phyloP scores from a whole-genome alignment of 2,888 invertebrate species.

The Crioceris asparagi region DNA sequence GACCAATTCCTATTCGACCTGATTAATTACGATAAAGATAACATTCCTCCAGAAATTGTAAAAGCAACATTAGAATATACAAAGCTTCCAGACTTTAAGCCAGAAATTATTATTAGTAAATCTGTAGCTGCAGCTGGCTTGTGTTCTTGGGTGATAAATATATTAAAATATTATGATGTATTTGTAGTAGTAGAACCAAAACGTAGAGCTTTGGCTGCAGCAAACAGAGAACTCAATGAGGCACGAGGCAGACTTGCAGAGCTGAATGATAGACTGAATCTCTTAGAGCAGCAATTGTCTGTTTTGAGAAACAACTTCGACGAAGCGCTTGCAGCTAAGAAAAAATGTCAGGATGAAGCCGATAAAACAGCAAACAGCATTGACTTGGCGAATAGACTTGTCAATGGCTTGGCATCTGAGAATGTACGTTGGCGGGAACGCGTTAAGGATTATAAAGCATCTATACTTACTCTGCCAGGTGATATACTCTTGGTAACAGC shows the following conservation, averaged over 20 bases:
- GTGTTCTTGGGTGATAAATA: constrained; percentile 92
- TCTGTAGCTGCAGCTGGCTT: constrained; percentile 87
- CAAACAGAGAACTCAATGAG: constrained; percentile 72
- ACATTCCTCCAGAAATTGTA: constrained; percentile 78
- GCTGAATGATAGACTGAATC: constrained; percentile 63
- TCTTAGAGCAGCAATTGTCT: constrained; percentile 67
- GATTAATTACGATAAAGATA: constrained; percentile 85
- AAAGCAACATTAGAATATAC: constrained; percentile 61
- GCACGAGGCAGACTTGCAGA: constrained; percentile 65
- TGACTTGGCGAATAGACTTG: constrained; percentile 81
- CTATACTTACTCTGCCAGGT: constrained; percentile 73
- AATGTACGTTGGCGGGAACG: constrained; percentile 70
- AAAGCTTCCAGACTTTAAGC: constrained; percentile 67
- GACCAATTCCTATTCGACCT: constrained; percentile 77
- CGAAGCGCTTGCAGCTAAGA: constrained; percentile 73
- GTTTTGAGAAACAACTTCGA: constrained; percentile 74
- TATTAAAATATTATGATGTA: constrained; percentile 79
- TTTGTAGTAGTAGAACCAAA: constrained; percentile 90
- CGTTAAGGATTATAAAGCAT: constrained; percentile 49
- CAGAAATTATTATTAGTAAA: constrained; percentile 73
- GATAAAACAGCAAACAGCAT: constrained; percentile 83
- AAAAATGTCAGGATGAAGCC: constrained; percentile 86
- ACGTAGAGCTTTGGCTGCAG: constrained; percentile 70
- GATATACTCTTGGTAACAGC: constrained; percentile 82
- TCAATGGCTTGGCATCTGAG: constrained; percentile 87